Base-by-base conservation (phyloP, 2,888 invertebrate genomes). In the Cyclophora albipunctata region DNA sequence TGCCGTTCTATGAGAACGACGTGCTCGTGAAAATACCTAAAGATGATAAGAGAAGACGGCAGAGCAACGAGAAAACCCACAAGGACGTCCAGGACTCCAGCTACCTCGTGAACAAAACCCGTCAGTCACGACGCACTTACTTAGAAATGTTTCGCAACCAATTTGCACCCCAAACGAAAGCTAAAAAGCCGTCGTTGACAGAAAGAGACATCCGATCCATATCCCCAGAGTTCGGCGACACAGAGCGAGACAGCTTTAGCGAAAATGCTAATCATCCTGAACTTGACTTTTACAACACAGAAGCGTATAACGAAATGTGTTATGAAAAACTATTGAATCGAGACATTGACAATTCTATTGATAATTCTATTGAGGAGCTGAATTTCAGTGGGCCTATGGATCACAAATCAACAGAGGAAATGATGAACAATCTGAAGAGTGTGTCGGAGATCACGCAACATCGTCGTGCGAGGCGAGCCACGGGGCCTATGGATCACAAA, bases 1-100 rank as follows among this genome's bases (percentile, higher is more conserved):
- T 88, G 3, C 88, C 88, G 2, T 87, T 88, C 65, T 88, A 87
- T 55, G 88, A 88, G 65, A 82, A 85, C 50, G 88, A 88, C 60
- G 79, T 87, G 34, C 74, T 88, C 42, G 78, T 88, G 54, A 82
- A 84, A 64, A 75, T 88, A 48, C 73, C 81, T 7, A 86, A 82
- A 62, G 64, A 64, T 34, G 69, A 68, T 35, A 77, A 73, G 60
- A 68, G 61, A 51, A 60, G 63, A 47, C 72, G 68, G 35, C 51
- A 54, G 53, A 53, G 59, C 3, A 67, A 59, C 54, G 53, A 54
- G 3, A 60, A 59, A 20, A 5, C 37, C 37, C 4, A 37, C 4
- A 37, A 37, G 37, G 37, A 76, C n/a, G 41, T 47, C 2, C 49
- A 62, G 3, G 61, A 64, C 47, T 51, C 64, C 3, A 77, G 67